Evolutionary conservation across 2,797 vertebrate species (phyloP).

Genomic region (Zonotrichia albicollis): DNA sequence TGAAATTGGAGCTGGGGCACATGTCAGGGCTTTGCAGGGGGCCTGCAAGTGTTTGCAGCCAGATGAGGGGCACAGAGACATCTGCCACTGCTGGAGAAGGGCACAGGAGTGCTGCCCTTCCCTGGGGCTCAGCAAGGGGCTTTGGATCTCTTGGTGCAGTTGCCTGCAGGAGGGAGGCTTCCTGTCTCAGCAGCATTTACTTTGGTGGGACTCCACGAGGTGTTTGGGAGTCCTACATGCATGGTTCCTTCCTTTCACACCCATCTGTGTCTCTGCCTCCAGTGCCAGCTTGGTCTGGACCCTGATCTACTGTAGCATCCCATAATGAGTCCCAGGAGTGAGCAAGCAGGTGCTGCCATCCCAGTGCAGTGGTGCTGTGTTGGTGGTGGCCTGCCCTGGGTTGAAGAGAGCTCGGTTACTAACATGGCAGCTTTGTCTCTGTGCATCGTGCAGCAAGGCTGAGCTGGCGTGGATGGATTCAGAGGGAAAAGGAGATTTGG

Average conservation of each 20-base stretch:
- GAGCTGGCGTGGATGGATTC: background rate
- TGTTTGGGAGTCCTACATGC: background rate
- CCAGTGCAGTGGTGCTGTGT: fast-evolving
- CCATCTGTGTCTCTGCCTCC: background rate
- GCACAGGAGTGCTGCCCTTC: background rate
- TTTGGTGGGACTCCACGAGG: background rate
- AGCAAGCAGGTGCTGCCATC: background rate
- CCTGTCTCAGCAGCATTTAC: background rate
- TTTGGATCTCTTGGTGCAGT: background rate
- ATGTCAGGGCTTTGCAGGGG: background rate
- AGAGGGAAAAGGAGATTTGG: background rate
- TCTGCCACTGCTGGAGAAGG: fast-evolving
- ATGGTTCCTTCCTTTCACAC: background rate
- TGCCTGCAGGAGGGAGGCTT: background rate
- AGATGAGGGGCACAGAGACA: background rate
- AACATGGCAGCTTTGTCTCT: background rate
- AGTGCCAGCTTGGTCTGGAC: fast-evolving
- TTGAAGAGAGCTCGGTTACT: background rate
- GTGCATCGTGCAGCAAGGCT: background rate
- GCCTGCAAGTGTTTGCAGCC: background rate
- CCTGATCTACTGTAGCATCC: background rate
- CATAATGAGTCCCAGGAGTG: background rate
- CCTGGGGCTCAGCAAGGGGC: background rate
- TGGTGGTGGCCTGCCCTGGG: background rate
- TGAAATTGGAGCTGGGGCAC: fast-evolving